Evolutionary conservation across 2,888 invertebrate species (phyloP).

Genomic region (Drosophila prolongata): DNA sequence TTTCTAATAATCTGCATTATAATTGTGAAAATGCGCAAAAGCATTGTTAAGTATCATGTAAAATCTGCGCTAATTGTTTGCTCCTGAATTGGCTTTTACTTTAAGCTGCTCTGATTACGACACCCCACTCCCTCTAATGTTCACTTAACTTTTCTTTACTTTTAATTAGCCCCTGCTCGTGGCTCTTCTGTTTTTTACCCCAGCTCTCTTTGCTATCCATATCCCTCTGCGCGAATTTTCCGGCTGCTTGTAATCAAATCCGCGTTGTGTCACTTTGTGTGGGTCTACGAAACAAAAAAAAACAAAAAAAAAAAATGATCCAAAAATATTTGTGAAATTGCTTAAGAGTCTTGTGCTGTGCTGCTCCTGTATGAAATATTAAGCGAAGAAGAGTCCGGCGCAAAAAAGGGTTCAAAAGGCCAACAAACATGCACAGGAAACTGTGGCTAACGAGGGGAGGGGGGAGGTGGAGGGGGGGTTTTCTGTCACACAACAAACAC

Average conservation of each 20-base stretch:
- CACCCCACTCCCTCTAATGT: slow-evolving; percentile 16
- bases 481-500: slow-evolving; percentile 48
- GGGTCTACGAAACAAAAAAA: slow-evolving; percentile 8
- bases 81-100: slow-evolving; percentile 35
- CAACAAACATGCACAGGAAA: slow-evolving; percentile 70
- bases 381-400: slow-evolving; percentile 10
- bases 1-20: too few relatives aligned
- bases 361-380: slow-evolving; percentile 39
- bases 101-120: slow-evolving; percentile 66
- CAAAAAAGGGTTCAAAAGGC: slow-evolving; percentile 66
- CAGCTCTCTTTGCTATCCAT: slow-evolving; percentile 10
- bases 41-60: not conserved
- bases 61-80: slow-evolving; percentile 37
- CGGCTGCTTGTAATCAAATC: slow-evolving; percentile 71
- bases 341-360: slow-evolving; percentile 50
- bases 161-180: slow-evolving; percentile 65
- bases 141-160: slow-evolving; percentile 61
- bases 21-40: too few relatives aligned
- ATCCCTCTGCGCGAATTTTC: slow-evolving; percentile 6
- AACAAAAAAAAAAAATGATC: slow-evolving; percentile 44
- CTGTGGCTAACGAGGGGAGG: slow-evolving; percentile 68
- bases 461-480: slow-evolving; percentile 8
- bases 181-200: slow-evolving; percentile 1
- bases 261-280: slow-evolving; percentile 68
- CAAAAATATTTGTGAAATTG: slow-evolving; percentile 74